Evolutionary conservation across 2,888 invertebrate genomes (phyloP), one percentile per base, ranked within the genome.

Genomic region (Magallana nippona): DNA sequence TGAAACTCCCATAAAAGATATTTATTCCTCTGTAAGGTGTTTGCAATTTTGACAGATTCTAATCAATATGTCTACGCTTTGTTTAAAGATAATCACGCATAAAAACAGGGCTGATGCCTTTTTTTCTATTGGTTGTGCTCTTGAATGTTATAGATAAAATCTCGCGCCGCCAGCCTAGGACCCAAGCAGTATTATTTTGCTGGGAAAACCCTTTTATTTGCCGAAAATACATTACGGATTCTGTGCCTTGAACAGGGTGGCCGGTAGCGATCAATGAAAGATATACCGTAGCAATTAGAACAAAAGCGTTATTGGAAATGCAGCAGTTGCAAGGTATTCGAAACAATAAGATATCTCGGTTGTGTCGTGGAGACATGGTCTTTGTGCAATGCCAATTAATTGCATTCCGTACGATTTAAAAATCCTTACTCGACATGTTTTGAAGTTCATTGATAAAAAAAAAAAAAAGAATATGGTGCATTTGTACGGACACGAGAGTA

Each of bases 221-320:
- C 71, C 10, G 27, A 71, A 63, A 71, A 71, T 71, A 71, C 32
- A 71, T 71, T 13, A 32, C 13, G 27, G 13, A 32, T 5, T 17
- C n/a, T n/a, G 71, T 71, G 27, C 22, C 71, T 27, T 15, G 71
- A 22, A 27, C 71, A 71, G 32, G 71, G 71, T 71, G 71, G 32
- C 71, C 27, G 27, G 22, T 71, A 27, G 27, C 22, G 32, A 71
- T 71, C 22, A 71, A 71, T 11, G 22, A 11, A 22, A 71, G 22
- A 27, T 22, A 27, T 71, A 32, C 32, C 15, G 32, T 32, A 71
- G 10, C 19, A 10, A 0, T 10, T 19, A 71, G 27, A 71, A 71
- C 71, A 71, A 71, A 71, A 32, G 71, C 15, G 32, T 71, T 71
- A 22, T 63, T 15, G 15, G 71, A 32, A 15, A 71, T 71, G 71